A percentile compares a stretch with the other conserved stretches of the same genome.
Conservation (phyloP, 1,140 invertebrate genomes). For the Ylistrum balloti region DNA sequence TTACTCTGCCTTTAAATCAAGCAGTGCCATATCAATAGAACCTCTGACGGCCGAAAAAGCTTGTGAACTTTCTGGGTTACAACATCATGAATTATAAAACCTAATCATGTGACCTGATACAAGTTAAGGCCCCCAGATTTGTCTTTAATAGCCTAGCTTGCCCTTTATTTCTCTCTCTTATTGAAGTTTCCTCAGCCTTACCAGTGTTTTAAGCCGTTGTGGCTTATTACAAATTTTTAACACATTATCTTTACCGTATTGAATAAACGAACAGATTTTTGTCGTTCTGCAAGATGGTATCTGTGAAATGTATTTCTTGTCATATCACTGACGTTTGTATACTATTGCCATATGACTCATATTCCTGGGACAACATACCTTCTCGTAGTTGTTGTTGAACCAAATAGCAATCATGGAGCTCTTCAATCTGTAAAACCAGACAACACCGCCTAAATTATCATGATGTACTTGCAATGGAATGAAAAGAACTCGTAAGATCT, state of each 20-base stretch:
- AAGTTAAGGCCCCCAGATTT: background rate
- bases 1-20: background rate
- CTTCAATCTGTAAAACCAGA: slow-evolving; percentile 82
- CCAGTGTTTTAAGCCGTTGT: background rate
- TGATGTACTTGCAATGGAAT: too few species aligned
- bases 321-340: background rate
- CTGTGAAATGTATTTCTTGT: background rate
- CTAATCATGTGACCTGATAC: background rate
- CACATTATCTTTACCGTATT: background rate
- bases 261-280: background rate
- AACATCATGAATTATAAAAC: background rate
- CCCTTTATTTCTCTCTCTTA: background rate
- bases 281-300: background rate
- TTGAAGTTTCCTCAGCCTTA: background rate
- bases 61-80: background rate
- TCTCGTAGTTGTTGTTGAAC: slow-evolving; percentile 84
- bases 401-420: slow-evolving; percentile 84
- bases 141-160: background rate
- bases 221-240: background rate
- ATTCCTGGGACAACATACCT: slow-evolving; percentile 73
- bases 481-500: too few species aligned
- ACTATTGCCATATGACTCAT: background rate
- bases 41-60: background rate
- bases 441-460: too few species aligned
- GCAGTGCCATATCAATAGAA: background rate